Evolutionary conservation across 2,797 vertebrate genomes (phyloP).

Genomic region (Diplodus puntazzo): DNA sequence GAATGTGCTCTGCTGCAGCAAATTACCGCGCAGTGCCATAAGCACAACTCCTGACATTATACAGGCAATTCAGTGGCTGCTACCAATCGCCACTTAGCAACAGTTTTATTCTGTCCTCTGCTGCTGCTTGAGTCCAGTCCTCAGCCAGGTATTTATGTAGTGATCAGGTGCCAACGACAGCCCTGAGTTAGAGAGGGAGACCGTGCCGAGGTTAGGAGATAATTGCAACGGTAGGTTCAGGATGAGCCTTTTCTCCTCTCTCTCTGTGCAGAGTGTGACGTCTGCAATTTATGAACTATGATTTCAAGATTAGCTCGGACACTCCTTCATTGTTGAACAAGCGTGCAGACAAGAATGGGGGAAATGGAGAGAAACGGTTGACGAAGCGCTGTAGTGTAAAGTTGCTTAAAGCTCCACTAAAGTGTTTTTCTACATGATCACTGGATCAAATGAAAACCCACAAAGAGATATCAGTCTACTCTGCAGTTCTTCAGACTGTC

Average conservation of each 20-base stretch:
- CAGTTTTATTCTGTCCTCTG: conserved; percentile 40
- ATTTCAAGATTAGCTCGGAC: conserved; percentile 64
- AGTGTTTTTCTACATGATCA: conserved; percentile 9
- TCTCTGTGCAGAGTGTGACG: conserved; percentile 21
- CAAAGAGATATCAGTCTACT: background rate
- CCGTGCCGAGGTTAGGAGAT: conserved; percentile 42
- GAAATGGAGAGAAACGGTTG: background rate
- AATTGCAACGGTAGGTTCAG: conserved; percentile 66
- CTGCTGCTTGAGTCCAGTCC: background rate
- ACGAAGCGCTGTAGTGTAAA: conserved; percentile 19
- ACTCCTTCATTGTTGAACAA: conserved; percentile 37
- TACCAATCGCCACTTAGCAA: conserved; percentile 39
- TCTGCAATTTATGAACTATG: conserved; percentile 63
- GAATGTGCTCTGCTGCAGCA: conserved; percentile 10
- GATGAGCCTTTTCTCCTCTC: conserved; percentile 12
- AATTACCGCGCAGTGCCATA: conserved; percentile 10
- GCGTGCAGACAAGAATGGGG: background rate
- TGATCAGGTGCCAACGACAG: conserved; percentile 60
- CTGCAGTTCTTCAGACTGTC: no score
- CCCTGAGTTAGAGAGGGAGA: conserved; percentile 61
- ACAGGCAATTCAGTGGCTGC: conserved; percentile 21
- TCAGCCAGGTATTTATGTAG: conserved; percentile 67
- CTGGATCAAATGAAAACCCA: conserved; percentile 2
- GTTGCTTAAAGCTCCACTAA: background rate
- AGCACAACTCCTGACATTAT: conserved; percentile 38